phyloP scores from a whole-genome alignment of 2,797 vertebrate species.

The Epinephelus malabaricus region DNA sequence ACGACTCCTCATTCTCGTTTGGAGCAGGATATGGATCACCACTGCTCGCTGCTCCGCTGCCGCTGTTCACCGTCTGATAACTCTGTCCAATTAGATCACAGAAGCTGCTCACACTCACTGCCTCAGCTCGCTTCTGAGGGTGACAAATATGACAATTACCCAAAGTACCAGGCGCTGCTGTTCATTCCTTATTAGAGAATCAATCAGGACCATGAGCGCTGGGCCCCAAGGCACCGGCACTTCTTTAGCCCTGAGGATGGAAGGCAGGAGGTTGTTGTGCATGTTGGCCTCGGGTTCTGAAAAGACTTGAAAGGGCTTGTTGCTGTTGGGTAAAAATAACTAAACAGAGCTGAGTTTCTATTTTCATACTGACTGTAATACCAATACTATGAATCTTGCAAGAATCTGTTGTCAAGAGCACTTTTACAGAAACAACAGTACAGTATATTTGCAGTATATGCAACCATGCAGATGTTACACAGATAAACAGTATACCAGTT shows the following conservation, averaged over 20 bases:
- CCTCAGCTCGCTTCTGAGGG: conserved; percentile 52
- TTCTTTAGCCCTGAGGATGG: conserved; percentile 15
- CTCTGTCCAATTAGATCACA: conserved; percentile 75
- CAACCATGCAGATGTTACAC: too few species aligned
- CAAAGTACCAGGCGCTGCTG: conserved; percentile 67
- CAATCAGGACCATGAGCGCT: conserved; percentile 52
- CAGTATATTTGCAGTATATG: too few species aligned
- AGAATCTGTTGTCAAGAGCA: too few species aligned
- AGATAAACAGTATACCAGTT: too few species aligned
- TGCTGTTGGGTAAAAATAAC: conserved; percentile 20
- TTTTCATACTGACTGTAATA: not conserved
- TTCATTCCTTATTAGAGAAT: conserved; percentile 74
- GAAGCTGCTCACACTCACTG: conserved; percentile 46
- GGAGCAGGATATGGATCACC: conserved; percentile 70
- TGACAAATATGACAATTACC: conserved; percentile 81
- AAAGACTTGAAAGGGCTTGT: conserved; percentile 5
- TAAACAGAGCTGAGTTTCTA: not conserved
- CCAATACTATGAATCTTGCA: too few species aligned
- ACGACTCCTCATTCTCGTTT: conserved; percentile 67
- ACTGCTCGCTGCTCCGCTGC: conserved; percentile 43
- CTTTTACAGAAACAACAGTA: too few species aligned
- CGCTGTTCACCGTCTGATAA: conserved; percentile 70
- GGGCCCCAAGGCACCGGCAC: conserved; percentile 13
- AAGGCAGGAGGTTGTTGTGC: conserved; percentile 37
- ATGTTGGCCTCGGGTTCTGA: not conserved